Conservation (phyloP, 64 coral and sea anemone genomes). For the Actinia tenebrosa region DNA sequence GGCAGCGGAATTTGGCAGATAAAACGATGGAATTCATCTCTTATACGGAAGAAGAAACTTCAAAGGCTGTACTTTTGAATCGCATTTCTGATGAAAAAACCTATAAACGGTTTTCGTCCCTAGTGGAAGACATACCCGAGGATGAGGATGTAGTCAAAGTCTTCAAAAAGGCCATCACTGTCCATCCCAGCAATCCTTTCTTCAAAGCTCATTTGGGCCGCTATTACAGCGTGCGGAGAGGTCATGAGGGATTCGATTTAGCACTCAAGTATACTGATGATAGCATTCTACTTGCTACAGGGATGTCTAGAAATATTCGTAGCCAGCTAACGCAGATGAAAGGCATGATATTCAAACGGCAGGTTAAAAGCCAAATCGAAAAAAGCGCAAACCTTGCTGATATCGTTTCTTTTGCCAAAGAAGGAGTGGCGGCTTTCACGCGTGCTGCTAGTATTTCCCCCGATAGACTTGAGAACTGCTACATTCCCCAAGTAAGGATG, state of each 20-base stretch:
- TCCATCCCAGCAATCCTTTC: slow-evolving; percentile 43
- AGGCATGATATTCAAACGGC: slow-evolving; percentile 59
- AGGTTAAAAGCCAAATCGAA: slow-evolving; percentile 22
- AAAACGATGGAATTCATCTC: slow-evolving; percentile 24
- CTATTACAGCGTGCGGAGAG: slow-evolving; percentile 39
- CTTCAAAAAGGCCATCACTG: slow-evolving; percentile 49
- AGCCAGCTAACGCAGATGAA: slow-evolving; percentile 67
- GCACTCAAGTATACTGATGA: slow-evolving; percentile 53
- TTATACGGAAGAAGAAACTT: slow-evolving; percentile 24
- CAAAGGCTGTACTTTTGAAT: slow-evolving; percentile 26
- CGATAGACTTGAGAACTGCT: slow-evolving; percentile 22
- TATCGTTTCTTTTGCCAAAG: slow-evolving; percentile 22
- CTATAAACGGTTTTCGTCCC: slow-evolving; percentile 20
- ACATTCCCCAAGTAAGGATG: slow-evolving; percentile 64
- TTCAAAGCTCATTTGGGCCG: slow-evolving; percentile 69
- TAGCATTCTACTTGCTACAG: slow-evolving; percentile 3
- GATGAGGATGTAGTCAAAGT: slow-evolving; percentile 43
- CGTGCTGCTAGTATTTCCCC: slow-evolving; percentile 45
- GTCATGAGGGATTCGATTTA: slow-evolving; percentile 10
- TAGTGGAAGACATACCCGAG: slow-evolving; percentile 29
- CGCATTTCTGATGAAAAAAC: slow-evolving; percentile 30
- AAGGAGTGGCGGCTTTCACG: slow-evolving; percentile 43
- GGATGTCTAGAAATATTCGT: not conserved
- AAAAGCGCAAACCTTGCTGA: not conserved
- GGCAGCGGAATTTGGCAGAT: slow-evolving; percentile 41